Conservation (phyloP, 2,797 vertebrate genomes). For the Chrysocyon brachyurus region DNA sequence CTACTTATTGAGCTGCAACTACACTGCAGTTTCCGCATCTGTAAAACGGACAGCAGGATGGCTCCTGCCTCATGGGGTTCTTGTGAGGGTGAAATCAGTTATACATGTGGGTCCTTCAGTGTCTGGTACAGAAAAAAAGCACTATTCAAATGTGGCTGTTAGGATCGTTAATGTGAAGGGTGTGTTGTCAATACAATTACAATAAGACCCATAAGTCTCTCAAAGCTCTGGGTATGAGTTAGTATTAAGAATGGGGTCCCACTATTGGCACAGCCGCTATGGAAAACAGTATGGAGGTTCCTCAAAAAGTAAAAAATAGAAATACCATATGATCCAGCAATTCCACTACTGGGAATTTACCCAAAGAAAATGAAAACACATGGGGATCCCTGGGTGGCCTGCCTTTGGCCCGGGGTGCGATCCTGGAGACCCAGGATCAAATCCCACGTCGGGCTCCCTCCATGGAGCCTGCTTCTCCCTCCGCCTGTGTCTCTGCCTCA, state of each 20-base stretch:
- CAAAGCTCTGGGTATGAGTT: background rate
- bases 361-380: background rate
- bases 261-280: too few species aligned
- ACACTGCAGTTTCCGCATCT: background rate
- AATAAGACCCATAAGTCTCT: background rate
- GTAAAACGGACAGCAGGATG: background rate
- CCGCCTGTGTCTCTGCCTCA: too few species aligned
- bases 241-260: background rate
- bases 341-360: background rate
- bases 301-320: background rate
- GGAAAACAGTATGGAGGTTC: too few species aligned
- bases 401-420: too few species aligned
- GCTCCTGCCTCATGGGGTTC: background rate
- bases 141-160: background rate
- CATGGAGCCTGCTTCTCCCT: too few species aligned
- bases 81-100: background rate
- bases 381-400: too few species aligned
- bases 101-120: too few species aligned
- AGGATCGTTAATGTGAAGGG: background rate
- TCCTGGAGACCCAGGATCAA: too few species aligned
- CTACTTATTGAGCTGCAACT: background rate
- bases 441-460: too few species aligned
- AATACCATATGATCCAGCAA: background rate
- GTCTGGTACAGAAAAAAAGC: background rate
- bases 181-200: background rate